These are phyloP conservation scores for Chinchilla lanigera DNA, from an alignment of 2,113 vertebrate species.

Conservation along the genomic window DNA sequence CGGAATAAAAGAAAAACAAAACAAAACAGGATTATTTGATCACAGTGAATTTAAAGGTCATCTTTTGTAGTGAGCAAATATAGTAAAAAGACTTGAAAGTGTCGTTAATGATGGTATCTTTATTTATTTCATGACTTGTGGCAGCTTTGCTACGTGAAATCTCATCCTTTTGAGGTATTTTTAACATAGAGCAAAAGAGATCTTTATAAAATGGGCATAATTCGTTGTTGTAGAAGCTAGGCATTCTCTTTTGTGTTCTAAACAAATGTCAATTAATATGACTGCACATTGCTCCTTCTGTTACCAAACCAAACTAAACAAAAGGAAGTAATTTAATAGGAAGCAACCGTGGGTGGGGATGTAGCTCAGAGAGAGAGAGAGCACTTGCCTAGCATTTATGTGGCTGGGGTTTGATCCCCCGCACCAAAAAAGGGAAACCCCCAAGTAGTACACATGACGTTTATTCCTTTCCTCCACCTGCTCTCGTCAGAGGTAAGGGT, in stretches of 20 bases:
- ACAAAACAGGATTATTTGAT: neutral
- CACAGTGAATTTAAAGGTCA: neutral
- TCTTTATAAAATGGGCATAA: neutral
- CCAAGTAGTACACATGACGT: neutral
- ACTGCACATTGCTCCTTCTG: neutral
- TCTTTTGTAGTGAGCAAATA: conserved; percentile 15
- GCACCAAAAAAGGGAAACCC: neutral
- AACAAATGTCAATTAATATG: neutral
- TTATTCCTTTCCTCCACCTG: neutral
- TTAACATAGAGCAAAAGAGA: neutral
- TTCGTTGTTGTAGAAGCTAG: conserved; percentile 32
- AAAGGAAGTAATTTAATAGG: neutral
- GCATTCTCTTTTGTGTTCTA: neutral
- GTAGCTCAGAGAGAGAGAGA: neutral
- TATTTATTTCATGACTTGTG: neutral
- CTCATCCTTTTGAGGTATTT: neutral
- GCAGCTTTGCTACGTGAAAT: neutral
- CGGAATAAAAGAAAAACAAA: conserved; percentile 36
- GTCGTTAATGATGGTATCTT: neutral
- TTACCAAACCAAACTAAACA: neutral
- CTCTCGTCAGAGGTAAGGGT: neutral
- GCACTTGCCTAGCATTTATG: neutral
- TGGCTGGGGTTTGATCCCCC: neutral
- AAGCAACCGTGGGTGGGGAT: neutral
- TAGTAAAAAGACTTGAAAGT: neutral